Evolutionary conservation across 2,113 vertebrate genomes (phyloP).

Genomic region (Actenoides lindsayi): DNA sequence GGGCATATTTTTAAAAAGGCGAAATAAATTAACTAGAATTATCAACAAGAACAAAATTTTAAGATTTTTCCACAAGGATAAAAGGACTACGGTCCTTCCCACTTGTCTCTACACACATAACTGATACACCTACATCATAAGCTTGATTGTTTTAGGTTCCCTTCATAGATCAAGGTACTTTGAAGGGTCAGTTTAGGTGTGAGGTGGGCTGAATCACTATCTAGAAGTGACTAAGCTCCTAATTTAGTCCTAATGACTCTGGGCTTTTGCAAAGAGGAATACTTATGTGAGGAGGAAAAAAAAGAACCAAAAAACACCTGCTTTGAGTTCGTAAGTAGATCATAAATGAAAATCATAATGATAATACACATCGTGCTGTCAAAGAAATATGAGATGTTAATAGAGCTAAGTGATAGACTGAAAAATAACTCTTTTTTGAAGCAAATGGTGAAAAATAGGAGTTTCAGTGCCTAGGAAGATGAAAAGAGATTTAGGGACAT

Average conservation of each 20-base stretch:
- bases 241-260: background rate
- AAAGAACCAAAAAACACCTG: background rate
- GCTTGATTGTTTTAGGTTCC: background rate
- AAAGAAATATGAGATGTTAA: conserved; percentile 30
- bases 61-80: background rate
- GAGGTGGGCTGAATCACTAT: background rate
- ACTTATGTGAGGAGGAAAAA: background rate
- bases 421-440: conserved; percentile 3
- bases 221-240: background rate
- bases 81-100: background rate
- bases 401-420: conserved; percentile 23
- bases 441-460: background rate
- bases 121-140: background rate
- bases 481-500: background rate
- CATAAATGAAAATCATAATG: conserved; percentile 15
- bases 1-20: background rate
- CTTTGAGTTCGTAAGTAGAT: conserved; percentile 13
- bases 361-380: conserved; percentile 38
- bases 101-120: background rate
- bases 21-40: conserved; percentile 30
- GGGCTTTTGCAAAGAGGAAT: background rate
- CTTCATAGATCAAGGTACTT: background rate
- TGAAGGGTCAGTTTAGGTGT: conserved; percentile 18
- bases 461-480: background rate
- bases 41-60: background rate